Evolutionary conservation across 2,888 invertebrate species (phyloP).

Genomic region (Drosophila monieri): DNA sequence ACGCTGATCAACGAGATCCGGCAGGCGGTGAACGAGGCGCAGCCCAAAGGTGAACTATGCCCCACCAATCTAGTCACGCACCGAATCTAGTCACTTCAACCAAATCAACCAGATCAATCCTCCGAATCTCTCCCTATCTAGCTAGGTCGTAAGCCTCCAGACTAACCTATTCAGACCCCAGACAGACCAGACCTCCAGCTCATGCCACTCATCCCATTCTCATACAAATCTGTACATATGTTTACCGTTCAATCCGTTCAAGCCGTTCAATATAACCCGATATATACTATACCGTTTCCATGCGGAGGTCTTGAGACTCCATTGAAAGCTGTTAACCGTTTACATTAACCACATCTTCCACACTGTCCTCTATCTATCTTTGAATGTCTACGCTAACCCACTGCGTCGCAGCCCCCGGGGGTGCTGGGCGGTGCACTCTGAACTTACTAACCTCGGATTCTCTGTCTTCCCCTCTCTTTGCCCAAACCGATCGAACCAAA

Average conservation of each 20-base stretch:
- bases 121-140: conserved; percentile 14
- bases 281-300: conserved; percentile 11
- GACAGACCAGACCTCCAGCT: background rate
- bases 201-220: conserved; percentile 34
- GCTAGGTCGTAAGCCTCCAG: conserved; percentile 19
- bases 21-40: conserved; percentile 94
- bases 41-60: conserved; percentile 89
- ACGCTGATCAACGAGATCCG: conserved; percentile 94
- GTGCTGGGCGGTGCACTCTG: background rate
- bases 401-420: conserved; percentile 24
- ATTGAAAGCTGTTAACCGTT: conserved; percentile 31
- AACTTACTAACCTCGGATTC: conserved; percentile 32
- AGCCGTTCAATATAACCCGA: conserved; percentile 23
- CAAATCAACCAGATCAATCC: conserved; percentile 45
- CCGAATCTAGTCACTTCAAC: conserved; percentile 27
- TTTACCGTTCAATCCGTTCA: conserved; percentile 40
- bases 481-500: conserved; percentile 63
- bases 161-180: conserved; percentile 24
- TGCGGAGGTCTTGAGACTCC: conserved; percentile 45
- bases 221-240: conserved; percentile 50
- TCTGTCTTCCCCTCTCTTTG: conserved; percentile 15
- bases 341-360: conserved; percentile 16
- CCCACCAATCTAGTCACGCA: conserved; percentile 19
- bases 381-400: conserved; percentile 31
- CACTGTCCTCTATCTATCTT: conserved; percentile 13